Evolutionary conservation across 2,113 vertebrate genomes (phyloP), one percentile per base, ranked within the genome.

Genomic region (Pogonocichla stellata): DNA sequence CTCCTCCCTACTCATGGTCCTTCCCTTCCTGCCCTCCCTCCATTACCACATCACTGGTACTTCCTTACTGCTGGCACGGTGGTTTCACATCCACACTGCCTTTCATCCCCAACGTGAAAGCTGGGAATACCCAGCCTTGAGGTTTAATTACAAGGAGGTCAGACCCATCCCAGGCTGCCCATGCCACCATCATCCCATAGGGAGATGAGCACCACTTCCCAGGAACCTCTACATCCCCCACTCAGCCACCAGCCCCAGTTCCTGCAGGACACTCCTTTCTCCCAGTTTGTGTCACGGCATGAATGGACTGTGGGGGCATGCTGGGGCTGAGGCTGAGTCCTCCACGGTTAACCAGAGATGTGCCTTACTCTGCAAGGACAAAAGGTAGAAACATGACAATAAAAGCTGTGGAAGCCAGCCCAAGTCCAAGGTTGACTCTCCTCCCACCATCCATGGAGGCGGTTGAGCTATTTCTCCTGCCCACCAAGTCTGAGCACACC

Each of bases 101-200:
- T 71, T 71, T 45, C 66, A 58, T 3, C 38, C 51, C 0, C 7
- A 2, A 3, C 22, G 2, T 4, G 31, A 57, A 57, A 86, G 40
- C 14, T 56, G 58, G 40, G 28, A 18, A 56, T 14, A 33, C 4
- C 36, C 4, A 19, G 13, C 4, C 1, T 26, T 24, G 48, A 83
- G 40, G 29, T 94, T 40, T 23, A 57, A 22, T 26, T 50, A 16
- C 34, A 47, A 23, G 29, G 23, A 40, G 42, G 26, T 7, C 5
- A 26, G 60, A 28, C 31, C 34, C 66, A 70, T 8, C 28, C 66
- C 2, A 0, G 22, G 34, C 34, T 62, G 42, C 72, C 24, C 23
- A 8, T 1, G 2, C 8, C 48, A 14, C 3, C 4, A 6, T 42
- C 4, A 4, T 40, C 36, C 45, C 36, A 1, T 2, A 5, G 10